Evolutionary conservation across 1,140 invertebrate species (phyloP), one percentile per base, ranked within the genome.

Genomic region (Saccostrea glomerata): DNA sequence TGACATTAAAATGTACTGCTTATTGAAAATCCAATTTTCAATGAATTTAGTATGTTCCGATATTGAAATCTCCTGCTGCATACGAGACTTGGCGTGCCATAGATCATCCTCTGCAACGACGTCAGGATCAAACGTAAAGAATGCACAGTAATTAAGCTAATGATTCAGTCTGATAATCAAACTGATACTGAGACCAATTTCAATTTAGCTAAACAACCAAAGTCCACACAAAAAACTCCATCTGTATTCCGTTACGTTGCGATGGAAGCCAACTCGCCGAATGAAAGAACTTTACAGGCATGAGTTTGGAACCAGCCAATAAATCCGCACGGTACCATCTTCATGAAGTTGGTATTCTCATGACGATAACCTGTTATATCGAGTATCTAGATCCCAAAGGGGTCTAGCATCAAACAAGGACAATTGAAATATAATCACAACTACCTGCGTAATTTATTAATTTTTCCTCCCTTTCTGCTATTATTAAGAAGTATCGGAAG

Each of bases 11-110:
- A 77, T n/a, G 25, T 77, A 77, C 70, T 77, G 70, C 70, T 25
- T 30, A 77, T 77, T 77, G 70, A 77, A 77, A 77, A 77, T 77
- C 70, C 70, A 77, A 77, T 77, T 77, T 77, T 25, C 70, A 77
- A 77, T 77, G 70, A 77, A 77, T 77, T 77, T 77, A 77, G 23
- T 77, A 77, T 25, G 70, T 30, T 77, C 70, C 25, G 2, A 30
- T 25, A 77, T 77, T 77, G 70, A 30, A 36, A 30, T 15, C 70
- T 77, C 11, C 70, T 77, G 23, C 70, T 30, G 70, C 70, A 77
- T 25, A 36, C 30, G 70, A 77, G 30, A 77, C 70, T 15, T 23
- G 23, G 25, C 25, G 58, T n/a, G n/a, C 30, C 25, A 77, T 77
- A 12, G 70, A 77, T 77, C 70, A 77, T 36, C 30, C 7, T 25